Evolutionary conservation across 1,140 invertebrate species (phyloP).

Genomic region (Caenorhabditis latens): DNA sequence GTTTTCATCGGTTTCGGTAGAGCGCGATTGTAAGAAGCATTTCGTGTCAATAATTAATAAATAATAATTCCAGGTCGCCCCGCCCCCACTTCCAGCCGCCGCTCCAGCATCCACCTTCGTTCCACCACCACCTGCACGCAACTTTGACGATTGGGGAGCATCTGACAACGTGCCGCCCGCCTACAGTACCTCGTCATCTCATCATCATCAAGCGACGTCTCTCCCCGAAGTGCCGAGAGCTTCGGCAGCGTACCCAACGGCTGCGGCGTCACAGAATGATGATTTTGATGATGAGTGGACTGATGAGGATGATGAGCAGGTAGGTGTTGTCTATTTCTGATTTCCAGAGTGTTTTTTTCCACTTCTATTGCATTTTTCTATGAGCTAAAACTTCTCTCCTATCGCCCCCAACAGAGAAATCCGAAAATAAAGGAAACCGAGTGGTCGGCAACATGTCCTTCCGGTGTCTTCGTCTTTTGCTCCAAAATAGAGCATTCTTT

Average conservation of each 20-base stretch:
- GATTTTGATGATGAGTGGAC: conserved; percentile 77
- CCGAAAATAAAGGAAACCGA: neutral
- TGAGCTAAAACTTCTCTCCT: no score
- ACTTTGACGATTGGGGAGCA: conserved; percentile 25
- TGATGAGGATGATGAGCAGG: conserved; percentile 74
- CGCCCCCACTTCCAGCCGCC: neutral
- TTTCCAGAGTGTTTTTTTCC: no score
- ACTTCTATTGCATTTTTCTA: no score
- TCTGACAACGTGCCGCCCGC: conserved; percentile 1
- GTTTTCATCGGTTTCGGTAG: no score
- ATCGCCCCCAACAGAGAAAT: no score
- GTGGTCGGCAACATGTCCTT: neutral
- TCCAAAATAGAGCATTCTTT: neutral
- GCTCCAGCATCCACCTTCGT: neutral
- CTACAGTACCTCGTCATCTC: conserved; percentile 1
- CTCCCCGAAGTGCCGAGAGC: neutral
- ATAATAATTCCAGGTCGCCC: neutral
- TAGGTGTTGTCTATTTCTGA: no score
- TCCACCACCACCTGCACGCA: neutral
- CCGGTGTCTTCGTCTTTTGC: neutral
- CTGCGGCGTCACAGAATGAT: conserved; percentile 64
- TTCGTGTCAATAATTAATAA: no score
- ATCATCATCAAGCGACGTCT: neutral
- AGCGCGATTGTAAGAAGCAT: no score
- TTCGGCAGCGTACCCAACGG: neutral